Conservation (phyloP, 2,888 invertebrate species). For the Dinocampus coccinellae region DNA sequence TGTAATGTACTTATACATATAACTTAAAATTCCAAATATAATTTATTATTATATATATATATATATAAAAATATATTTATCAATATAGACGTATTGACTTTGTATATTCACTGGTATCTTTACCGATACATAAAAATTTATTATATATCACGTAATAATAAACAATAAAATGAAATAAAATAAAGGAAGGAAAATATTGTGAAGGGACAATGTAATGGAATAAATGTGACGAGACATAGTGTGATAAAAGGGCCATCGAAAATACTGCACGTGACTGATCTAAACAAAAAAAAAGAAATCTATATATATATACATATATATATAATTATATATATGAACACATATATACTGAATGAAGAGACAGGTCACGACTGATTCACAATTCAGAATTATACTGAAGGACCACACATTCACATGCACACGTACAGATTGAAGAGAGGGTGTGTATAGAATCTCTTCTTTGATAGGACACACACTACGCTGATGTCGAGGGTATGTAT, state of each 20-base stretch:
- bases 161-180: not conserved
- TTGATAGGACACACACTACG: constrained; percentile 32
- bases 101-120: not conserved
- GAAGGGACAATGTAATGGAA: not conserved
- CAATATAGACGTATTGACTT: not conserved
- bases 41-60: too few relatives aligned
- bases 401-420: constrained; percentile 5
- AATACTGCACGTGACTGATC: constrained; percentile 28
- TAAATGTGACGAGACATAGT: constrained; percentile 18
- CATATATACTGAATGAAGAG: too few relatives aligned
- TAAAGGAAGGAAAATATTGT: constrained; percentile 17
- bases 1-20: too few relatives aligned
- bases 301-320: too few relatives aligned
- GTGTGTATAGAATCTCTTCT: not conserved
- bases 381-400: constrained; percentile 35
- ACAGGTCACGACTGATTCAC: constrained; percentile 41
- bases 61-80: too few relatives aligned
- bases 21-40: too few relatives aligned
- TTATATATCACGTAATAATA: constrained; percentile 3
- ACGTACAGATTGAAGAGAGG: too few relatives aligned
- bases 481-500: constrained; percentile 28
- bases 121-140: not conserved
- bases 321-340: too few relatives aligned
- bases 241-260: constrained; percentile 37
- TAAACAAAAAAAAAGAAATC: constrained; percentile 25